These are phyloP conservation scores for Pseudomyrmex cubaensis DNA, from an alignment of 1,140 invertebrate genomes.

Conservation along the genomic window DNA sequence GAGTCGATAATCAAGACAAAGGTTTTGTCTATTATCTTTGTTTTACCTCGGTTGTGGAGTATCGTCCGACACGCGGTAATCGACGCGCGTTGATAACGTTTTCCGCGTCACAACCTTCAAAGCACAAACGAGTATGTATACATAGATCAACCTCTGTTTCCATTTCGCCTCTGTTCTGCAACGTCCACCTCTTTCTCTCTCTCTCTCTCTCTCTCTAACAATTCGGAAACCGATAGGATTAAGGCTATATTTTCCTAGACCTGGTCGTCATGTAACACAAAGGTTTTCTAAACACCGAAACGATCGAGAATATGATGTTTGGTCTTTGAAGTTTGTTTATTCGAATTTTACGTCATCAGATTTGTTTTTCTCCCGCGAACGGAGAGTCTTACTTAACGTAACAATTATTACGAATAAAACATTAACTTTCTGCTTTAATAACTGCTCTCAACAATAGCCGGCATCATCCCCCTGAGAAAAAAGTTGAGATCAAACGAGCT, in stretches of 20 bases:
- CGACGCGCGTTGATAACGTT: conserved; percentile 62
- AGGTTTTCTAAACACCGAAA: too few relatives aligned
- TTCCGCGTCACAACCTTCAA: conserved; percentile 58
- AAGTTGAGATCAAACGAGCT: conserved; percentile 22
- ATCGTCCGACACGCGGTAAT: conserved; percentile 57
- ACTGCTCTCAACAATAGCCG: background rate
- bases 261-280: too few relatives aligned
- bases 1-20: conserved; percentile 31
- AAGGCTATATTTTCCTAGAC: conserved; percentile 40
- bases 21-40: conserved; percentile 59
- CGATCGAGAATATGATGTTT: too few relatives aligned
- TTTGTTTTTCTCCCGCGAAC: too few relatives aligned
- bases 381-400: background rate
- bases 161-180: conserved; percentile 42
- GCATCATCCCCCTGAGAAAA: background rate
- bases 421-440: conserved; percentile 16
- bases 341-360: background rate
- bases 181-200: conserved; percentile 25
- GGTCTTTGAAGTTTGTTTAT: background rate
- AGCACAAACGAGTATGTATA: conserved; percentile 40
- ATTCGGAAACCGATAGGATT: conserved; percentile 33
- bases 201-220: conserved; percentile 45
- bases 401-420: conserved; percentile 8
- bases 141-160: conserved; percentile 12
- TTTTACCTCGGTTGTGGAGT: conserved; percentile 36